Evolutionary conservation across 2,797 vertebrate species (phyloP), one percentile per base, ranked within the genome.

Genomic region (Ibycter americanus): DNA sequence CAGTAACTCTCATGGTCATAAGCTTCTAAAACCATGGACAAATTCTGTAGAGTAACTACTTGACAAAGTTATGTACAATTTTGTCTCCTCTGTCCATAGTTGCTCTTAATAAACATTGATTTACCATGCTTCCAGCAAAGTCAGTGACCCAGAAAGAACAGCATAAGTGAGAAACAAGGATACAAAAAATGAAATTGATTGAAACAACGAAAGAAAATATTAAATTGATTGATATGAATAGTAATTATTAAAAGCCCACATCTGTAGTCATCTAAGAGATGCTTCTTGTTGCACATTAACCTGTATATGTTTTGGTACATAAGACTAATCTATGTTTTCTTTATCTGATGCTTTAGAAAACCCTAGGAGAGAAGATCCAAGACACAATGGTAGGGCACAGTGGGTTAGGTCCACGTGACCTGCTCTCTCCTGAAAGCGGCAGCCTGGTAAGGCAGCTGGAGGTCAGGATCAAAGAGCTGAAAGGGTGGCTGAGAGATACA

Each of bases 401-500:
- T 97, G 98, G 97, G 95, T 97, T 98, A 12, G 97, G 98, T 89
- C 97, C 98, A 84, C 98, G 98, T 95, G 98, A 98, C 65, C 98
- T 99, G 86, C 99, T 99, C 55, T 99, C 99, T 78, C 99, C 99
- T 55, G 98, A 99, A 92, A 99, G 99, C 86, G 98, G 98, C 97
- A 98, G 98, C 95, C 98, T 99, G 88, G 98, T 99, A 97, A 98
- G 98, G 97, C 99, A 99, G 98, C 99, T 99, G 98, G 99, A 99
- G 98, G 98, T 98, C 96, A 98, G 99, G 52, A 99, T 99, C 97
- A 99, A 99, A 98, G 99, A 99, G 96, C 98, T 99, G 97, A 99
- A 99, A 98, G 98, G 98, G 46, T 99, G 99, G 99, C 99, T 99
- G 89, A 97, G 99, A 97, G 99, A 99, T 98, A 99, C 99, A 5